Evolutionary conservation across 1,140 invertebrate genomes (phyloP).

Genomic region (Cydia pomonella): DNA sequence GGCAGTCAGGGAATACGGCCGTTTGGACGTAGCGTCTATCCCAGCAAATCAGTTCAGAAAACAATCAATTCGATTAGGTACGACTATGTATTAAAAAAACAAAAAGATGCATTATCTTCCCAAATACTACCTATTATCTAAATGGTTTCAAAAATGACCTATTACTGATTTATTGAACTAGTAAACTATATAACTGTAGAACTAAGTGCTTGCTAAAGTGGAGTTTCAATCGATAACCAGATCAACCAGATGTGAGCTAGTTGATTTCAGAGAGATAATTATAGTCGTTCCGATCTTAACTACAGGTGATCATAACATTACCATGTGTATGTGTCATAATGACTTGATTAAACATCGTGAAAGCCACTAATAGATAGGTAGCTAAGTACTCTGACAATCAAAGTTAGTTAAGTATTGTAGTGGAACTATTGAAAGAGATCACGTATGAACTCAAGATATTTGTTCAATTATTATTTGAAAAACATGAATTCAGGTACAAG

Average conservation of each 20-base stretch:
- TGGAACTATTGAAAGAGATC: neutral
- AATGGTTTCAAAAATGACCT: neutral
- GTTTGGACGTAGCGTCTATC: too few relatives aligned
- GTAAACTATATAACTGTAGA: neutral
- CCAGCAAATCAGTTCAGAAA: too few relatives aligned
- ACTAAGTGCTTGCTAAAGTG: neutral
- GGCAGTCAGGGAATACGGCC: too few relatives aligned
- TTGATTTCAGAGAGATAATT: slow-evolving; percentile 24
- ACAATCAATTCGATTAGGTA: too few relatives aligned
- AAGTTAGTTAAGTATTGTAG: neutral
- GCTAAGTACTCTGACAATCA: neutral
- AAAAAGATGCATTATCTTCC: too few relatives aligned
- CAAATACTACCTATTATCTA: neutral
- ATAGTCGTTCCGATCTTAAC: slow-evolving; percentile 14
- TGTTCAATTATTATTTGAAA: neutral
- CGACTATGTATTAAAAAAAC: too few relatives aligned
- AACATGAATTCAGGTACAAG: neutral
- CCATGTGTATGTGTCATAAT: neutral
- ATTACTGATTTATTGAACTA: neutral
- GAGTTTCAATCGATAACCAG: neutral
- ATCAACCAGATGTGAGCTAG: slow-evolving; percentile 11
- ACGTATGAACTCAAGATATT: neutral
- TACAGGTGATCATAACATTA: slow-evolving; percentile 14
- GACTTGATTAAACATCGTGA: neutral
- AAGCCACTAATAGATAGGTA: slow-evolving; percentile 14